phyloP scores from a whole-genome alignment of 2,797 vertebrate species.

The Myiotriccus ornatus region DNA sequence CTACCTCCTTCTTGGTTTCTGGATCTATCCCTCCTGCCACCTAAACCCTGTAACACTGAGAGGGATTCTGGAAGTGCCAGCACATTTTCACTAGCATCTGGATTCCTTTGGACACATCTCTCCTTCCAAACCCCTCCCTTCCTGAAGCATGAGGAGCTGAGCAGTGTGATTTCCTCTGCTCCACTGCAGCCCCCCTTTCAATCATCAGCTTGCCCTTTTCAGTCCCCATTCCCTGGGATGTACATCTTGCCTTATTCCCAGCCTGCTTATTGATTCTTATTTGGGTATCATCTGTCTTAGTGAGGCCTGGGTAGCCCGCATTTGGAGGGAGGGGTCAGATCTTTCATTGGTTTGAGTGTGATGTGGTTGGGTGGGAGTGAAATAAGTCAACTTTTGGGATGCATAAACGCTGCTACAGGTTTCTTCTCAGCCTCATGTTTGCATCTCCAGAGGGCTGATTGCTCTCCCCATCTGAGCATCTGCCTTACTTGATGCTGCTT shows the following conservation, averaged over 20 bases:
- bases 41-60: accelerated
- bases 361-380: neutral
- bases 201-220: conserved; percentile 64
- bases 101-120: neutral
- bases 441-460: neutral
- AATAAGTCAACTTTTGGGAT: neutral
- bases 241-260: conserved; percentile 50
- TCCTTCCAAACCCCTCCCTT: neutral
- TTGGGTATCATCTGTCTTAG: conserved; percentile 17
- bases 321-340: neutral
- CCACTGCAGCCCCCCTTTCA: neutral
- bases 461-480: neutral
- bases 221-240: conserved; percentile 20
- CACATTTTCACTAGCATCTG: neutral
- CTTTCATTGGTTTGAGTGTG: neutral
- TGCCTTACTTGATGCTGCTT: neutral
- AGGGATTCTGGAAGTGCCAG: neutral
- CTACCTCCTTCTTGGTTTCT: neutral
- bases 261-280: conserved; percentile 32
- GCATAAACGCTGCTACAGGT: neutral
- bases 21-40: neutral
- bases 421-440: neutral
- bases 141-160: neutral
- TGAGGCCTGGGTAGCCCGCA: neutral
- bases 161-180: neutral